Evolutionary conservation across 2,797 vertebrate genomes (phyloP).

Genomic region (Falco peregrinus): DNA sequence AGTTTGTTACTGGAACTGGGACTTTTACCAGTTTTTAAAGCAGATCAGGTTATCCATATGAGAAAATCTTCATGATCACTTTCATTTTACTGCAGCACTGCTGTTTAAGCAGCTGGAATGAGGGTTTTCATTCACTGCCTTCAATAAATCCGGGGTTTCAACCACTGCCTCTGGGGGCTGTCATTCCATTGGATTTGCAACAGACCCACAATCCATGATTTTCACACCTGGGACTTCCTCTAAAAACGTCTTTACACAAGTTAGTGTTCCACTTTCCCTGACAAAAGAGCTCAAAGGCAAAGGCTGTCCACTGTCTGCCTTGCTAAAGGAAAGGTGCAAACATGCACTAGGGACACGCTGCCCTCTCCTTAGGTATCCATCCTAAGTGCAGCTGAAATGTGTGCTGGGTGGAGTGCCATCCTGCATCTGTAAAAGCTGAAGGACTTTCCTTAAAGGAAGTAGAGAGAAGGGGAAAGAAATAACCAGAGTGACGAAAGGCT

Average conservation of each 20-base stretch:
- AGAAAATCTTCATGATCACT: not conserved
- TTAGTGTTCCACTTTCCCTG: not conserved
- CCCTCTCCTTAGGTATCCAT: not conserved
- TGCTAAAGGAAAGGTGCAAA: not conserved
- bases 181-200: not conserved
- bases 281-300: not conserved
- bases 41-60: not conserved
- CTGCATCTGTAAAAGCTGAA: not conserved
- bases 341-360: rapidly evolving
- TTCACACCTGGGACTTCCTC: not conserved
- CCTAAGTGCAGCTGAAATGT: not conserved
- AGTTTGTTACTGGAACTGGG: not conserved
- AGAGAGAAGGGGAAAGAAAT: not conserved
- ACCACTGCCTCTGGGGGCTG: not conserved
- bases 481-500: not conserved
- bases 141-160: not conserved
- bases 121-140: not conserved
- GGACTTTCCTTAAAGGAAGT: not conserved
- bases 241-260: not conserved
- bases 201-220: not conserved
- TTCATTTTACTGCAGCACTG: not conserved
- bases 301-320: not conserved
- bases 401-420: not conserved
- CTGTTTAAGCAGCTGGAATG: not conserved
- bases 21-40: not conserved